These are phyloP conservation scores for Isaurus tuberculatus DNA, from an alignment of 92 coral and sea anemone species.

Conservation along the genomic window DNA sequence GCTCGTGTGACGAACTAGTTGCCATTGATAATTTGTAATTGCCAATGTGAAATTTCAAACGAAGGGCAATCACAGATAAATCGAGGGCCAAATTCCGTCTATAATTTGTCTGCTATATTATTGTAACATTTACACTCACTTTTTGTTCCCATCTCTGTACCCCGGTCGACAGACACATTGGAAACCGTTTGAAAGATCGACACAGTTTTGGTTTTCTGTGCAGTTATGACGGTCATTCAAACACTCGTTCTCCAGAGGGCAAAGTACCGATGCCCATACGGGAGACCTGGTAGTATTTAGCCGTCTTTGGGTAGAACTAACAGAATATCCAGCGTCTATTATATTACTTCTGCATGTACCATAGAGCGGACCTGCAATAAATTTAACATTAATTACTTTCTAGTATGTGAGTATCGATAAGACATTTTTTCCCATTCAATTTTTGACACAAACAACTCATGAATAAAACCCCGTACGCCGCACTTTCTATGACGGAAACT, in stretches of 20 bases:
- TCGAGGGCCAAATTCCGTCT: too few relatives aligned
- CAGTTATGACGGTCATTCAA: slow-evolving; percentile 82
- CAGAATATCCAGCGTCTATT: slow-evolving; percentile 47
- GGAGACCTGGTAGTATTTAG: slow-evolving; percentile 52
- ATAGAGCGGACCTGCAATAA: slow-evolving; percentile 71
- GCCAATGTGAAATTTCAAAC: too few relatives aligned
- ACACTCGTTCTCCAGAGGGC: slow-evolving; percentile 95
- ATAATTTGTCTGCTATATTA: background rate
- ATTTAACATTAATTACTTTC: background rate
- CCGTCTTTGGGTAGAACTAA: slow-evolving; percentile 29
- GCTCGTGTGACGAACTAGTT: too few relatives aligned
- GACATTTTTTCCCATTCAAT: too few relatives aligned
- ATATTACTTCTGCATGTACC: slow-evolving; percentile 68
- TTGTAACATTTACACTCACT: slow-evolving; percentile 1
- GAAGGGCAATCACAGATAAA: too few relatives aligned
- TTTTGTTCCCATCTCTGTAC: slow-evolving; percentile 52
- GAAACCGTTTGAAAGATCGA: slow-evolving; percentile 68
- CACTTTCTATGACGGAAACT: too few relatives aligned
- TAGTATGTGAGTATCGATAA: too few relatives aligned
- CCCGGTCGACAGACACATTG: slow-evolving; percentile 85
- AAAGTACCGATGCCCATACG: slow-evolving; percentile 86
- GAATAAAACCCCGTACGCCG: too few relatives aligned
- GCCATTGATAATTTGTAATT: too few relatives aligned
- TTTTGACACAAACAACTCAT: too few relatives aligned
- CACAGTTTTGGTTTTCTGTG: slow-evolving; percentile 71